phyloP scores from a whole-genome alignment of 1,140 invertebrate genomes.

The Aphelinus certus region DNA sequence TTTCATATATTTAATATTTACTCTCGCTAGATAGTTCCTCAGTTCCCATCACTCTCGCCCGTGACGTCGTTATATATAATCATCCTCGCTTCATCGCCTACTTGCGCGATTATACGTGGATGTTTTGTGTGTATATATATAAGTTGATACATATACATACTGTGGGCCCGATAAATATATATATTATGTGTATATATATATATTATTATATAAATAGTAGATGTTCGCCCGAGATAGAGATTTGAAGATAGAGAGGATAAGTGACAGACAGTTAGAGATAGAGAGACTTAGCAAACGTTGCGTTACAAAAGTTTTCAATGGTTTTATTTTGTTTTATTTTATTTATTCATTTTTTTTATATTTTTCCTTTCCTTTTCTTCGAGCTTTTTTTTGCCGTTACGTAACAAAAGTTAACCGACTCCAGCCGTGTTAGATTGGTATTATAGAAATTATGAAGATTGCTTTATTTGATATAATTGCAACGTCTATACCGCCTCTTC shows the following conservation, averaged over 20 bases:
- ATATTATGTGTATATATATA: not conserved
- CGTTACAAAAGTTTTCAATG: conserved; percentile 32
- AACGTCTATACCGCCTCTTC: conserved; percentile 11
- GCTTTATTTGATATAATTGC: conserved; percentile 30
- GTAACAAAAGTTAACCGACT: conserved; percentile 9
- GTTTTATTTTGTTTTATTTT: conserved; percentile 15
- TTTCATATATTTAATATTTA: not conserved
- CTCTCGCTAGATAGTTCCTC: conserved; percentile 8
- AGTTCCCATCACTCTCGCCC: not conserved
- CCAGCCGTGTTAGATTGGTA: not conserved
- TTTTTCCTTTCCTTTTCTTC: conserved; percentile 5
- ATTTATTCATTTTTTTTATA: not conserved
- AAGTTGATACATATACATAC: conserved; percentile 13
- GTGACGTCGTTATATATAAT: conserved; percentile 4
- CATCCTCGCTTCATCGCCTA: not conserved
- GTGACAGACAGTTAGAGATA: not conserved
- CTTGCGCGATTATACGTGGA: not conserved
- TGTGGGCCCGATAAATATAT: conserved; percentile 7
- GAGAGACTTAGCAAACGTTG: conserved; percentile 30
- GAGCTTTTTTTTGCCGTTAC: not conserved
- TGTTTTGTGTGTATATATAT: conserved; percentile 4
- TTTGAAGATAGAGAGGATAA: not conserved
- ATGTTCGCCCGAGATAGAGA: conserved; percentile 6
- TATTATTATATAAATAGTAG: conserved; percentile 13
- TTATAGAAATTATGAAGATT: conserved; percentile 19